Percentiles rank a stretch among this genome's conserved stretches.
Evolutionary conservation across 2,888 invertebrate genomes (phyloP).

Genomic region (Geophilus truncorum): DNA sequence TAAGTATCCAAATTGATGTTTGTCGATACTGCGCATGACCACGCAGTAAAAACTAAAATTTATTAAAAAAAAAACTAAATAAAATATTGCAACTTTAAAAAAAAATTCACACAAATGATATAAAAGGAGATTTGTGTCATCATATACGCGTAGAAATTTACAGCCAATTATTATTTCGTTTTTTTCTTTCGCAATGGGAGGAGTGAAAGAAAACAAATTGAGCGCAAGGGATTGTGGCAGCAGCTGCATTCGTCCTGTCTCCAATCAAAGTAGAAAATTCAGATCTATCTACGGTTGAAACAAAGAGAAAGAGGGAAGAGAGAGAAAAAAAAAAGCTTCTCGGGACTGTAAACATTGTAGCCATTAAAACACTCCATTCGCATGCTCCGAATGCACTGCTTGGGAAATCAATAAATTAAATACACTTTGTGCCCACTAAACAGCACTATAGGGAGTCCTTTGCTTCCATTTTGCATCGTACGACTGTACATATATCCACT

Average conservation of each 20-base stretch:
- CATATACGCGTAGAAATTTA: neutral
- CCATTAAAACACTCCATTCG: conserved; percentile 24
- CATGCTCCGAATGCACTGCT: conserved; percentile 14
- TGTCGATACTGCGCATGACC: too few species aligned
- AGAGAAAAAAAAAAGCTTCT: neutral
- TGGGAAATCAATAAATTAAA: conserved; percentile 27
- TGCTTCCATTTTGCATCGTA: neutral
- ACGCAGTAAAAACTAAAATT: too few species aligned
- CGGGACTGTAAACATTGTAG: conserved; percentile 18
- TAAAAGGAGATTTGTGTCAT: neutral
- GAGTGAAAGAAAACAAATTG: neutral
- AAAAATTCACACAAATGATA: neutral
- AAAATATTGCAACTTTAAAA: neutral
- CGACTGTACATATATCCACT: neutral
- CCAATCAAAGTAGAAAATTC: conserved; percentile 1
- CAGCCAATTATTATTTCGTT: neutral
- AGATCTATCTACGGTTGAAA: neutral
- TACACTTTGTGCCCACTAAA: conserved; percentile 27
- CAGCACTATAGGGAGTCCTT: conserved; percentile 6
- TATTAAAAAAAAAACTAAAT: too few species aligned
- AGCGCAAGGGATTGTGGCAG: neutral
- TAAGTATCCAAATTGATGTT: too few species aligned
- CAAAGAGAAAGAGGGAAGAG: neutral
- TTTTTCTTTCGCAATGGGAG: neutral
- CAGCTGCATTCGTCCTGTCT: conserved; percentile 8